These are phyloP conservation scores for Mesocricetus auratus DNA, from an alignment of 2,113 vertebrate genomes.

Conservation along the genomic window DNA sequence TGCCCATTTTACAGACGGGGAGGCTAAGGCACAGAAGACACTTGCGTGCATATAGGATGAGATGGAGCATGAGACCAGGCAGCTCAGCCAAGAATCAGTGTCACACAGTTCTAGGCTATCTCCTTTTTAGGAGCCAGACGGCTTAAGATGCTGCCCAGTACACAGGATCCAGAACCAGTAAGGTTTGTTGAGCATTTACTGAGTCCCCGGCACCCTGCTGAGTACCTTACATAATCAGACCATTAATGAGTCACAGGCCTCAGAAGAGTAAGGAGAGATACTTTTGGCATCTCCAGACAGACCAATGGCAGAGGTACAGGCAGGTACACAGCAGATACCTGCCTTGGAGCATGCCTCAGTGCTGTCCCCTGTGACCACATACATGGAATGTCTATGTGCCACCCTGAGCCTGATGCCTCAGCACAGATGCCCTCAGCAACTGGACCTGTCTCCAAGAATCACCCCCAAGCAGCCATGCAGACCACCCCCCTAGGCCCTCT, in stretches of 20 bases:
- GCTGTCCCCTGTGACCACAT: not conserved
- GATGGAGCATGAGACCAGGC: not conserved
- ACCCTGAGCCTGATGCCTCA: not conserved
- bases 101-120: not conserved
- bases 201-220: not conserved
- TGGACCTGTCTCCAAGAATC: accelerated
- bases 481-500: not conserved
- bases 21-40: conserved; percentile 3
- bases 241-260: not conserved
- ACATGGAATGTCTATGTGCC: not conserved
- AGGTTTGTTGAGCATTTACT: not conserved
- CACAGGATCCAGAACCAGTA: not conserved
- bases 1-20: not conserved
- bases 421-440: not conserved
- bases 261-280: not conserved
- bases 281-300: not conserved
- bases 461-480: not conserved
- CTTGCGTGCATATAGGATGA: not conserved
- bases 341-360: not conserved
- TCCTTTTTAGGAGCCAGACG: not conserved
- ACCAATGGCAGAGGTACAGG: not conserved
- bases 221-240: not conserved
- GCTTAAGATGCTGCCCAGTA: not conserved
- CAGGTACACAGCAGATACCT: not conserved
- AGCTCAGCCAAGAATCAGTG: not conserved